Base-by-base conservation (phyloP, 2,113 vertebrate genomes). In the Epinephelus fuscoguttatus region DNA sequence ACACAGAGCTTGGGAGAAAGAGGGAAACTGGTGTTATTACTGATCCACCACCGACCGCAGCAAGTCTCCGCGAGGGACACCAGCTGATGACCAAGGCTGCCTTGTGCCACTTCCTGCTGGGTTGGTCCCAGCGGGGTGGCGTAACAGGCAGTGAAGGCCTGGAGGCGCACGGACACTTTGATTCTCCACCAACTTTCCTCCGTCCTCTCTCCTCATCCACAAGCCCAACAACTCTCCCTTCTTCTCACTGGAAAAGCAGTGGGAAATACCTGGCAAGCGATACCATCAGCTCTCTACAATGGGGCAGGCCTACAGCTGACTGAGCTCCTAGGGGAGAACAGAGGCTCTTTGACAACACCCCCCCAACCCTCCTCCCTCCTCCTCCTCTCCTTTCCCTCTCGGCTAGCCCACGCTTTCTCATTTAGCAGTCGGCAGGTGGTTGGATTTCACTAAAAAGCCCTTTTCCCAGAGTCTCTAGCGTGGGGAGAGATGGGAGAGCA, bases 341-440 rank as follows among this genome's bases (percentile, higher is more conserved):
- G 92, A 95, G 92, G 89, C 89, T 91, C 93, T 93, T 94, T 94
- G 92, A 94, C 93, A 93, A 89, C 84, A 72, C 78, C 75, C 66
- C 42, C 42, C 17, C 25, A 37, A 47, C 72, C 50, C 62, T 17
- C 42, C n/a, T 33, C 47, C 49, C 60, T 37, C 55, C 30, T 7
- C 70, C 42, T 13, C 55, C 25, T 33, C 49, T 69, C 49, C 70
- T 86, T 79, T 89, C 84, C 87, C 89, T 88, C 88, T 88, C 89
- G 77, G 86, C 91, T 84, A 93, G 88, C 92, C 93, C 92, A 93
- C 91, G 82, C 93, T 87, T 92, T 93, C 93, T 93, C 92, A 92
- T 93, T 93, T 93, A 94, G 90, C 89, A 89, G 91, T 91, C 89
- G 86, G 92, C 94, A 94, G 93, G 93, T 94, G 93, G 94, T 94